phyloP scores from a whole-genome alignment of 2,113 vertebrate species.

The Anhinga anhinga region DNA sequence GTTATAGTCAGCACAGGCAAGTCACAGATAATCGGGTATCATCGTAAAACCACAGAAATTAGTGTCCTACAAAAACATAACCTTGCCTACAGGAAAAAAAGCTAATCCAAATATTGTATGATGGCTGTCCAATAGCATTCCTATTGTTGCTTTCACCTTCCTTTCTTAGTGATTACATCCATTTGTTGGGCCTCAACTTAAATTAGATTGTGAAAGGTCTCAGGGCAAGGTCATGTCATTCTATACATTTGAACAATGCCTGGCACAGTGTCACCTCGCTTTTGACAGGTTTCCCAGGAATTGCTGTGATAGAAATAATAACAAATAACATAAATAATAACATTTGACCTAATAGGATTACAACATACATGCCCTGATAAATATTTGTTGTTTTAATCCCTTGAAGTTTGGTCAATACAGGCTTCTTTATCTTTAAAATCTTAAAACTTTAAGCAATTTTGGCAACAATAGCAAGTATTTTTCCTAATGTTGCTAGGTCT shows the following conservation, averaged over 20 bases:
- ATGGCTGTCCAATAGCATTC: not conserved
- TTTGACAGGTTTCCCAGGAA: not conserved
- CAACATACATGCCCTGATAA: not conserved
- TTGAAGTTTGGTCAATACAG: not conserved
- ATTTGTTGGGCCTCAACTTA: not conserved
- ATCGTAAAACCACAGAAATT: not conserved
- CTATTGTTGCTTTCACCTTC: not conserved
- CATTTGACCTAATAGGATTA: not conserved
- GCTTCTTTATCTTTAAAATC: not conserved
- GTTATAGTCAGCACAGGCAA: not conserved
- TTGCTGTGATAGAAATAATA: not conserved
- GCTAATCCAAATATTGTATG: not conserved
- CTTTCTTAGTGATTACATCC: not conserved
- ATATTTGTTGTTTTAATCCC: not conserved
- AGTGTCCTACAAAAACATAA: not conserved
- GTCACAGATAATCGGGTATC: not conserved
- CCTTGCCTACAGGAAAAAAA: not conserved
- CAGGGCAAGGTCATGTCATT: constrained; percentile 12
- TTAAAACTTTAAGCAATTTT: not conserved
- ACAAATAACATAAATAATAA: not conserved
- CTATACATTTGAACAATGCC: not conserved
- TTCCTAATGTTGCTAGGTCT: not conserved
- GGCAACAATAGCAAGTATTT: not conserved
- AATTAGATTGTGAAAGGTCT: constrained; percentile 16
- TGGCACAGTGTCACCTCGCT: not conserved